Conservation (phyloP, 2,113 vertebrate species). For the Odontesthes bonariensis region DNA sequence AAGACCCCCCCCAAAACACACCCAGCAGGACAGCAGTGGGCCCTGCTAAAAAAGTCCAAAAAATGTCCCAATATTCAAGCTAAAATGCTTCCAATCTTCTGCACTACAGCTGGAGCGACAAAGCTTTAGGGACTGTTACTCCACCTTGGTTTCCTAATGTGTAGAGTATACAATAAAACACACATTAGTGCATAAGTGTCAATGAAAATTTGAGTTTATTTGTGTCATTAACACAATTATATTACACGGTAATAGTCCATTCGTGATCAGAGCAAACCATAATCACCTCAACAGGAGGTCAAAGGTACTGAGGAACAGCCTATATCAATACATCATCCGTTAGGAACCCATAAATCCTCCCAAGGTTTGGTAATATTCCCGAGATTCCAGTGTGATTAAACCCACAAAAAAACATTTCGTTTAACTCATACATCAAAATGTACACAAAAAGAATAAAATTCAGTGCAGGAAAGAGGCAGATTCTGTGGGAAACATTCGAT, state of each 20-base stretch:
- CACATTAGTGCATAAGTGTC: neutral
- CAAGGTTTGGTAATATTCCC: neutral
- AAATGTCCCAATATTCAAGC: too few relatives aligned
- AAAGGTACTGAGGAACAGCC: slow-evolving; percentile 2
- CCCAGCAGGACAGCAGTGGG: too few relatives aligned
- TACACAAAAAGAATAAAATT: neutral
- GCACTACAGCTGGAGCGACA: too few relatives aligned
- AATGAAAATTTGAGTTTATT: slow-evolving; percentile 40
- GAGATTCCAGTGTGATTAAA: slow-evolving; percentile 8
- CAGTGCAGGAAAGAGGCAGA: neutral
- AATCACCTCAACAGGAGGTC: neutral
- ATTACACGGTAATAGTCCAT: slow-evolving; percentile 61
- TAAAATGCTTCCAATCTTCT: too few relatives aligned
- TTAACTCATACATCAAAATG: neutral
- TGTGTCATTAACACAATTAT: neutral
- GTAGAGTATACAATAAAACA: too few relatives aligned
- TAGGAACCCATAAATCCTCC: neutral
- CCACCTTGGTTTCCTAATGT: too few relatives aligned
- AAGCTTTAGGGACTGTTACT: too few relatives aligned
- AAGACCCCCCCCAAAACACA: too few relatives aligned
- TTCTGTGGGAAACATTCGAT: neutral
- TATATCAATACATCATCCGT: slow-evolving; percentile 4
- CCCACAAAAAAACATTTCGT: neutral
- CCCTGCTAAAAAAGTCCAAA: too few relatives aligned
- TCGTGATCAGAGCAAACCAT: slow-evolving; percentile 4